These are phyloP conservation scores for Conistra vaccinii DNA, from an alignment of 2,888 invertebrate genomes.

Conservation along the genomic window DNA sequence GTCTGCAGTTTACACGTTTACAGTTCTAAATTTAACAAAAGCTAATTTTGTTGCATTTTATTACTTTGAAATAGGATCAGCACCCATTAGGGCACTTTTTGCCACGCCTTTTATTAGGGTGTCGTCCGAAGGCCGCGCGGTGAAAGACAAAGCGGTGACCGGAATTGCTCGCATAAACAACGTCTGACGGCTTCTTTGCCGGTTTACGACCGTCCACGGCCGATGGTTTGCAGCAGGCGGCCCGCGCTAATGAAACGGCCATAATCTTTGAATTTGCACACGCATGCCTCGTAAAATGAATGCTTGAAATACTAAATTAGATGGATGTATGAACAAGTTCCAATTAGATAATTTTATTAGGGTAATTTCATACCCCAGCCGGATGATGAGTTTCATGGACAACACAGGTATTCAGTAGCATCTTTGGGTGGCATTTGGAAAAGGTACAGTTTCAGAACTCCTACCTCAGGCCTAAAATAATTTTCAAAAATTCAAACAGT, in stretches of 20 bases:
- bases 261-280: constrained; percentile 55
- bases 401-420: background rate
- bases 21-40: constrained; percentile 85
- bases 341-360: constrained; percentile 29
- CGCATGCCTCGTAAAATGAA: constrained; percentile 41
- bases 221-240: constrained; percentile 61
- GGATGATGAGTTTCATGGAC: constrained; percentile 7
- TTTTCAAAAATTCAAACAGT: background rate
- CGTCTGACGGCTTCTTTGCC: constrained; percentile 87
- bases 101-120: constrained; percentile 90
- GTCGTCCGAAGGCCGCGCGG: constrained; percentile 89
- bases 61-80: constrained; percentile 89
- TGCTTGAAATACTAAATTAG: constrained; percentile 31
- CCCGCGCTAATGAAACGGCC: constrained; percentile 52
- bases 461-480: background rate
- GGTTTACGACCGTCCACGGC: constrained; percentile 78
- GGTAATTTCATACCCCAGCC: constrained; percentile 1
- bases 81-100: constrained; percentile 88
- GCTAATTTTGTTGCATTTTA: constrained; percentile 91
- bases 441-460: background rate
- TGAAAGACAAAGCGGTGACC: constrained; percentile 87
- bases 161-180: constrained; percentile 88
- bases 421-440: background rate
- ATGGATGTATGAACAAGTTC: constrained; percentile 23
- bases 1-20: constrained; percentile 81